Conservation (phyloP, 2,888 invertebrate species). For the Lydus trimaculatus region DNA sequence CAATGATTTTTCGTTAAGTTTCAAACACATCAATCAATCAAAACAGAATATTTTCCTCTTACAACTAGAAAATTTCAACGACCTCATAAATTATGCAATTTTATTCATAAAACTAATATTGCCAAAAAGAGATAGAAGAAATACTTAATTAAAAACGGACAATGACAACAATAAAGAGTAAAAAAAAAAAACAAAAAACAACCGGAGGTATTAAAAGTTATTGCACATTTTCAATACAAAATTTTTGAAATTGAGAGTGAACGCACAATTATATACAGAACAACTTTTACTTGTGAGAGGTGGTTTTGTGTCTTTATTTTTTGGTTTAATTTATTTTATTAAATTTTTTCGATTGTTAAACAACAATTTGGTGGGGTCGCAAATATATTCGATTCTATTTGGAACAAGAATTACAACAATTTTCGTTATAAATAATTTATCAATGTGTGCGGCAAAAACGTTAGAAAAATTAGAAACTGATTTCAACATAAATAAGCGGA, state of each 20-base stretch:
- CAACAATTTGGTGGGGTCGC: neutral
- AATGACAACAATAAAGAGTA: neutral
- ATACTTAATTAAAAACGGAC: neutral
- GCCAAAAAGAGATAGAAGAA: neutral
- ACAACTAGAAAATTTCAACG: neutral
- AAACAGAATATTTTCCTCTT: neutral
- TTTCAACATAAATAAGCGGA: too few relatives aligned
- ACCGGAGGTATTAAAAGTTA: neutral
- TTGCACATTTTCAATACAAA: neutral
- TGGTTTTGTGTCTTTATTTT: slow-evolving; percentile 19
- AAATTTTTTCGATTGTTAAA: neutral
- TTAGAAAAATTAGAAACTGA: neutral
- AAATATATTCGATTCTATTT: neutral
- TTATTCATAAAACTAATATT: neutral
- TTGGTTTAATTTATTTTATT: too few relatives aligned
- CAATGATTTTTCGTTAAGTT: too few relatives aligned
- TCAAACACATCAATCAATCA: neutral
- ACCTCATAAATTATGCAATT: neutral
- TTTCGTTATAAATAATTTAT: neutral
- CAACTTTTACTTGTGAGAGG: slow-evolving; percentile 44
- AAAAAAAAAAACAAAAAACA: too few relatives aligned
- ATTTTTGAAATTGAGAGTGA: slow-evolving; percentile 27
- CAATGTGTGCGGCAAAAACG: neutral
- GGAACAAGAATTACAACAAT: neutral
- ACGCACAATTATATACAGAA: slow-evolving; percentile 29